Evolutionary conservation across 2,888 invertebrate species (phyloP), one percentile per base, ranked within the genome.

Genomic region (Erynnis tages): DNA sequence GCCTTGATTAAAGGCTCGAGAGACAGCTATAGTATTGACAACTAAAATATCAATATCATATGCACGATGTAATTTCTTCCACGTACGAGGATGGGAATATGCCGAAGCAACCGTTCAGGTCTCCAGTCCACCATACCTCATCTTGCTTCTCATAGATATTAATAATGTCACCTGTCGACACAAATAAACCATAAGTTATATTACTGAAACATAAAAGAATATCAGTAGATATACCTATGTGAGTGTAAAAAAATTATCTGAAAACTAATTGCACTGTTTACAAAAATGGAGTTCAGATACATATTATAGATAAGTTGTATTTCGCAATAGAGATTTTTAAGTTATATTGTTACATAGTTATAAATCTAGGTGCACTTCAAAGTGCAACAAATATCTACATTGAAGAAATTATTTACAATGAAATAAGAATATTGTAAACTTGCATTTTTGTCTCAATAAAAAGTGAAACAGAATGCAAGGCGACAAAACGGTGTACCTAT

Each of bases 81-180:
- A 98, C 97, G 73, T 98, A 98, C 0, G 97, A 97, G 0, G 97
- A 97, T 0, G 98, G 98, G 72, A 98, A 98, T 64, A 97, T 97
- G 17, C 98, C 98, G 56, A 95, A 93, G 57, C 92, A 92, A 34
- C 97, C 96, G 67, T 93, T 93, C 53, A 97, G 91, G 67, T 97
- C 96, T 2, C 97, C 98, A 53, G 96, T 91, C 97, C 97, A 98
- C 98, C 98, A 98, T 27, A 97, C 97, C 70, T 97, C 97, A 23
- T 95, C 95, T 77, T 97, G 96, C 72, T 97, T 97, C 67, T 95
- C 94, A 75, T 96, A 96, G 27, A 98, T 94, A 63, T 94, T 94
- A 64, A 98, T 95, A 40, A 96, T 87, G 77, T 98, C 97, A 59
- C 97, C 96, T 89, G 91, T 73, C 72, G 76, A 46, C 19, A 55